Conservation (phyloP, 2,888 invertebrate species). For the Harmothoe impar region DNA sequence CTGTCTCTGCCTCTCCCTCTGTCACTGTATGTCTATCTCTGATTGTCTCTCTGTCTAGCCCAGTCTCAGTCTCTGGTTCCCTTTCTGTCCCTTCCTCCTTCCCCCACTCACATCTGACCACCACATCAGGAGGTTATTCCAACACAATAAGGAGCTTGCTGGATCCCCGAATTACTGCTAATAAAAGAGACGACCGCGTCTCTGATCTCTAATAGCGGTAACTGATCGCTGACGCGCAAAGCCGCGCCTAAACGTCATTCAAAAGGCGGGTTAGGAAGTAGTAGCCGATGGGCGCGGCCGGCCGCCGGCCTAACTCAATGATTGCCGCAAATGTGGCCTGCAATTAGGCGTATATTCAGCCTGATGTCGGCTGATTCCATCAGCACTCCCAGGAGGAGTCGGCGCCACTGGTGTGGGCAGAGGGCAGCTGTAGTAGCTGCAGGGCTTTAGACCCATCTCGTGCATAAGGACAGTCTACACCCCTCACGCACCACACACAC, state of each 20-base stretch:
- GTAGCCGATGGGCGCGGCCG: background rate
- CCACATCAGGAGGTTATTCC: constrained; percentile 52
- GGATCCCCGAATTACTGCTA: constrained; percentile 57
- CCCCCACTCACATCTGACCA: background rate
- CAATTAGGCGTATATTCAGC: constrained; percentile 55
- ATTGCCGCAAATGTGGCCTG: constrained; percentile 30
- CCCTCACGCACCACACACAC: background rate
- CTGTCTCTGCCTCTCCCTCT: too few species aligned
- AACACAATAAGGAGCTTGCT: constrained; percentile 44
- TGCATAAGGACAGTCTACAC: background rate
- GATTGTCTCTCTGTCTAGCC: background rate
- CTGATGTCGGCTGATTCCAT: constrained; percentile 3
- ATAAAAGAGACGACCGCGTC: constrained; percentile 35
- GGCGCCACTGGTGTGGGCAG: background rate
- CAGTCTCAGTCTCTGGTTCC: background rate
- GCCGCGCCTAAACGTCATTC: constrained; percentile 49
- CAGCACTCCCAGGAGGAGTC: constrained; percentile 29
- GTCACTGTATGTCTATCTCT: background rate
- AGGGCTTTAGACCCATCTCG: background rate
- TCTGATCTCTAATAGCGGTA: constrained; percentile 62
- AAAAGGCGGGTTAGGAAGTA: constrained; percentile 41
- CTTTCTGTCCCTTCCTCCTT: background rate
- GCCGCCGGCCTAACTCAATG: constrained; percentile 32
- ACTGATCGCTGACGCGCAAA: constrained; percentile 51
- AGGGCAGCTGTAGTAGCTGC: background rate